These are phyloP conservation scores for Scatophagus argus DNA, from an alignment of 2,113 vertebrate genomes.

Conservation along the genomic window DNA sequence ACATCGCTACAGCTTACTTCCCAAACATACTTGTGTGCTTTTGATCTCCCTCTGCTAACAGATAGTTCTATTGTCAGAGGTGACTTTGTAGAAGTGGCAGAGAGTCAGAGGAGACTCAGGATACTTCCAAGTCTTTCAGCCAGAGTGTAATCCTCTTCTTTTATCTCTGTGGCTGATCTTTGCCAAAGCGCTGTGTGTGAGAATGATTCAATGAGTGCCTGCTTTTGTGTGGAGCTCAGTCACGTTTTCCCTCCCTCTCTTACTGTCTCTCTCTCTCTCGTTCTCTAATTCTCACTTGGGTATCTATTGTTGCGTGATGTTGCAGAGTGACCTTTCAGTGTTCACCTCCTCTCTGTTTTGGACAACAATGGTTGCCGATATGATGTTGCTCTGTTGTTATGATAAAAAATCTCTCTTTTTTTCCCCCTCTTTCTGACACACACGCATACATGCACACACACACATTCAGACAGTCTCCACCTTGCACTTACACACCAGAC, in stretches of 20 bases:
- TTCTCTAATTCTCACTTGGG: constrained; percentile 43
- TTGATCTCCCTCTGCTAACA: constrained; percentile 37
- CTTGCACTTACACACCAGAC: constrained; percentile 53
- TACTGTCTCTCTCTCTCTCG: constrained; percentile 31
- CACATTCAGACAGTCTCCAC: constrained; percentile 34
- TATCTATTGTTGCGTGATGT: constrained; percentile 33
- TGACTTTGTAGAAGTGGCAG: constrained; percentile 74
- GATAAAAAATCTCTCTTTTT: constrained; percentile 28
- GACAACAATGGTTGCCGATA: constrained; percentile 21
- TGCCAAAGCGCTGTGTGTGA: constrained; percentile 71
- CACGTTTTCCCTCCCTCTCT: constrained; percentile 50
- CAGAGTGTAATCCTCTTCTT: constrained; percentile 75
- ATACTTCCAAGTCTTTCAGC: constrained; percentile 69
- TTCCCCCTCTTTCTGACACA: constrained; percentile 28
- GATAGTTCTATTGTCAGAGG: constrained; percentile 63
- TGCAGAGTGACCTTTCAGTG: constrained; percentile 19
- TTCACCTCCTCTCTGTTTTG: constrained; percentile 41
- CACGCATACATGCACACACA: constrained; percentile 26
- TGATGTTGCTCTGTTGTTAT: constrained; percentile 17
- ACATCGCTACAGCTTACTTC: not conserved
- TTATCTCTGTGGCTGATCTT: constrained; percentile 77
- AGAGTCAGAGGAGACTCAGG: constrained; percentile 64
- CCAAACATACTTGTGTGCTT: constrained; percentile 16
- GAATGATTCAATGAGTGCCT: constrained; percentile 67
- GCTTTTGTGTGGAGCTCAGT: constrained; percentile 57